phyloP scores from a whole-genome alignment of 2,888 invertebrate genomes.

The Cephus spinipes region DNA sequence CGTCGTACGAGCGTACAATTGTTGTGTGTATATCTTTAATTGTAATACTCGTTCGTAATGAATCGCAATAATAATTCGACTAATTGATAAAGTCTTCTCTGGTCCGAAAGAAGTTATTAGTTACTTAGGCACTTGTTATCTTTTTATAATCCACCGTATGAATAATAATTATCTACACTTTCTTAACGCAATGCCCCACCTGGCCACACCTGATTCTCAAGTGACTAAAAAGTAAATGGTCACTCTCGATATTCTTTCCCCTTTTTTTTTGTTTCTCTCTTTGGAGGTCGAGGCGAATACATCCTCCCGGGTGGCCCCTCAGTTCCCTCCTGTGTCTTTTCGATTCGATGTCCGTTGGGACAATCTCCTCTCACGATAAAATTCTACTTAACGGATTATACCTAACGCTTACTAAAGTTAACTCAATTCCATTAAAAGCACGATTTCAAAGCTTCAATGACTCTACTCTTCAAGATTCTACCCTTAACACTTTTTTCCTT shows the following conservation, averaged over 20 bases:
- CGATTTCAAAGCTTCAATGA: constrained; percentile 15
- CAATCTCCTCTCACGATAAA: not conserved
- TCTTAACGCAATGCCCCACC: not conserved
- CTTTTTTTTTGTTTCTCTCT: not conserved
- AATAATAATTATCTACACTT: constrained; percentile 34
- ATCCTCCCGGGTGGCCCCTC: not conserved
- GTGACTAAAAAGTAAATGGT: not conserved
- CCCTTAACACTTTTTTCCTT: not conserved
- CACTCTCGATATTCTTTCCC: not conserved
- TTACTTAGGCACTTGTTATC: constrained; percentile 66
- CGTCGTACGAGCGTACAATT: not conserved
- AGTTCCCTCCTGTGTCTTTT: not conserved
- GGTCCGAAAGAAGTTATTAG: constrained; percentile 65
- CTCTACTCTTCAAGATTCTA: not conserved
- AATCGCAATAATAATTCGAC: constrained; percentile 5
- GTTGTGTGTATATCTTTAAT: not conserved
- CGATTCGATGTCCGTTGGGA: not conserved
- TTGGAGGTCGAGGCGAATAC: not conserved
- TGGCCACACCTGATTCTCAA: not conserved
- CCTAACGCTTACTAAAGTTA: constrained; percentile 4
- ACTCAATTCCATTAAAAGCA: constrained; percentile 8
- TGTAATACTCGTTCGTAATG: constrained; percentile 1
- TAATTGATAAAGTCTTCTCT: constrained; percentile 62
- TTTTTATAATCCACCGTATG: constrained; percentile 57
- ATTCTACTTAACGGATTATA: constrained; percentile 5